Evolutionary conservation across 2,797 vertebrate species (phyloP), one percentile per base, ranked within the genome.

Genomic region (Nasua narica): DNA sequence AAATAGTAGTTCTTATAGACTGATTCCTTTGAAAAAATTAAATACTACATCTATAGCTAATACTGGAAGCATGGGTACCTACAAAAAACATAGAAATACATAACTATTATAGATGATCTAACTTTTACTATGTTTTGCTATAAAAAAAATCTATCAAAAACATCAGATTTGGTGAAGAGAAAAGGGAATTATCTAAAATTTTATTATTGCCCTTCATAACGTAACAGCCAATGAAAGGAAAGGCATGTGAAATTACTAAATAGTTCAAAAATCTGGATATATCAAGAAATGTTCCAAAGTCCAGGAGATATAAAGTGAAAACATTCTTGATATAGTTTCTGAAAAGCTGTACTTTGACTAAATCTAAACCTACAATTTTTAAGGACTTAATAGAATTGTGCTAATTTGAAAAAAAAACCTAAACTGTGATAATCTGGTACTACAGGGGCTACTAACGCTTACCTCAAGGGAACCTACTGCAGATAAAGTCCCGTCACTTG

Each of bases 391-490:
- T 87, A 29, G 76, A 94, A 85, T 76, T 54, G 43, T 90, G 62
- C 95, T 95, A 85, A 96, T 94, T 89, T 72, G 67, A 29, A 87
- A 54, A 82, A 35, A 40, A 78, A 65, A 67, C 50, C 98, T 98
- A 43, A 95, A 89, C 98, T 98, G 87, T 43, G 65, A 90, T 88
- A 91, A 87, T 79, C 94, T 97, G 95, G 46, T 90, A 76, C 97
- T 97, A 95, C 54, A 97, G 86, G 95, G 96, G 91, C 97, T 91
- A 95, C 97, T 98, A 98, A 95, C 94, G 97, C 97, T 98, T 98
- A 98, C 97, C 97, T 98, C 97, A 98, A 96, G 97, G 95, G 87
- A 97, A 98, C 97, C 97, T 98, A 98, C 87, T 98, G 95, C 89
- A 94, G 98, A 98, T 96, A 98, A 97, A 96, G 94, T 98, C 93